Base-by-base conservation (phyloP, 2,797 vertebrate species). In the Pipistrellus pygmaeus region DNA sequence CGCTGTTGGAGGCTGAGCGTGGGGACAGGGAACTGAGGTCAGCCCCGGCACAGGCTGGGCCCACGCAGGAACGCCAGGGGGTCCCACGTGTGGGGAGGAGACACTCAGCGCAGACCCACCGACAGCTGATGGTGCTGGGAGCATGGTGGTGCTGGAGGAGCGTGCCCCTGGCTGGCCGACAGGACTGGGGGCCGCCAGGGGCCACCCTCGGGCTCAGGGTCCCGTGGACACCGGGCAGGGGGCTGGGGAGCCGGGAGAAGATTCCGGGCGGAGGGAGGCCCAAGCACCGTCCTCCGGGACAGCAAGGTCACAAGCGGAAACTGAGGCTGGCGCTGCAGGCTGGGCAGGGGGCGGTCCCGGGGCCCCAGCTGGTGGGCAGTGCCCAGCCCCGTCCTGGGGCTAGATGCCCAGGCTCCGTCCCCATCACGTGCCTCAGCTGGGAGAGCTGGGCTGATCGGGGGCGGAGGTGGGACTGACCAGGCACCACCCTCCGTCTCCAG, bases 341-440 rank as follows among this genome's bases (percentile, higher is more conserved):
- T 35, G 38, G n/a, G 1, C 2, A 12, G 51, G 41, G 15, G 30
- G 12, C 44, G 1, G 30, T 4, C 62, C 80, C 21, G 0, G 0
- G 51, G 20, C 20, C 25, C n/a, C 5, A 0, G 1, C 55, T 6
- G 14, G 30, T 38, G 48, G 30, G 48, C 21, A 2, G 11, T 9
- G 18, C 35, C 30, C 68, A 21, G 15, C 14, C 23, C 20, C 0
- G 0, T 6, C n/a, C 20, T 32, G 35, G 91, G 41, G 2, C 48
- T 0, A 0, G 60, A 14, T 0, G 1, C 32, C 30, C 44, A 1
- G 21, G 21, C 14, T 53, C 73, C 32, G 46, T 41, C 38, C 73
- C 30, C n/a, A 6, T 14, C 15, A 2, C 0, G 3, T 23, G 20
- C 38, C 53, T 23, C 30, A 0, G 30, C 30, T 27, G 17, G 14